Conservation (phyloP, 1,140 invertebrate species). For the Dryas iulia region DNA sequence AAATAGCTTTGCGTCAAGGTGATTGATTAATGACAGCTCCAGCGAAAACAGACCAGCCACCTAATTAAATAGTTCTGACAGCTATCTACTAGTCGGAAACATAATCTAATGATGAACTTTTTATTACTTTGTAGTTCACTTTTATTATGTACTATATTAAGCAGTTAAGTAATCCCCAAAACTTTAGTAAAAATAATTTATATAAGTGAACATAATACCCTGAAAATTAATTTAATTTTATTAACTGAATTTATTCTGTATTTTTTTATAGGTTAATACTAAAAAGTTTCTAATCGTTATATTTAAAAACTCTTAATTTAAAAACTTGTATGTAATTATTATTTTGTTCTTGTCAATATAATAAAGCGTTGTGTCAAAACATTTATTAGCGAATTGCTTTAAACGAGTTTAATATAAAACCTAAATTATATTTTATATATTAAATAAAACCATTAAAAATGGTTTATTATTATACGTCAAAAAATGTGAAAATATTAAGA, state of each 20-base stretch:
- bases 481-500: conserved; percentile 60
- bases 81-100: conserved; percentile 35
- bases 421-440: not conserved
- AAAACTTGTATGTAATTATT: not conserved
- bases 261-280: too few relatives aligned
- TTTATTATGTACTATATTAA: too few relatives aligned
- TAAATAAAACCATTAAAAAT: conserved; percentile 38
- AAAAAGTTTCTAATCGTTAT: not conserved
- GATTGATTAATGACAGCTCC: conserved; percentile 79
- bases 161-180: too few relatives aligned
- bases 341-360: not conserved
- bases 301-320: not conserved
- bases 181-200: too few relatives aligned
- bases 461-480: conserved; percentile 68
- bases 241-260: too few relatives aligned
- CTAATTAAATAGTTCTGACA: conserved; percentile 71
- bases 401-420: not conserved
- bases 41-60: conserved; percentile 73
- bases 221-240: too few relatives aligned
- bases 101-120: conserved; percentile 6
- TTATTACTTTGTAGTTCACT: too few relatives aligned
- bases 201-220: too few relatives aligned
- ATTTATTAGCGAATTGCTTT: not conserved
- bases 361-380: not conserved
- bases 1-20: conserved; percentile 65